Base-by-base conservation (phyloP, 1,140 invertebrate genomes). In the Calephelis virginiensis region DNA sequence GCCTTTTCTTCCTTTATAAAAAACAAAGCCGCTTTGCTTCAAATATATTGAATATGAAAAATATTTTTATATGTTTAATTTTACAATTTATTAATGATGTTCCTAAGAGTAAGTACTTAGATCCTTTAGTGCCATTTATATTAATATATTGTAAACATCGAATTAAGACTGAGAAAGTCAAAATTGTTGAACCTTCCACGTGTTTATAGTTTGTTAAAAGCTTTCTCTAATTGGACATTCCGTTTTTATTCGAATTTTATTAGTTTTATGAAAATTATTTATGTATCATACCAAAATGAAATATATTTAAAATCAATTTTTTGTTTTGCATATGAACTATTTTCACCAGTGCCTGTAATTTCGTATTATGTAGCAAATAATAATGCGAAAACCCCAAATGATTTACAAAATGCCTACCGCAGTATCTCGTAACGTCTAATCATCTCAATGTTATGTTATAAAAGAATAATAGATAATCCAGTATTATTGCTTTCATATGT, bases 41-140 rank as follows among this genome's bases (percentile, higher is more conserved):
- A 68, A 67, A 48, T 38, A 68, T 70, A 63, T 72, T 77, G 75
- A 74, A 72, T 67, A 77, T 71, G 77, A 75, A 75, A 74, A 72
- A 79, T 85, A 85, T 86, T 85, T 86, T 85, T 82, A 72, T 83
- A 85, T 71, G 64, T 77, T 83, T 85, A 78, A 78, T 86, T 78
- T 78, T 76, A 78, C 64, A 78, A 77, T 79, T 76, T 78, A 71
- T 77, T 81, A 75, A 77, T 76, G 77, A 81, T 79, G 83, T 89
- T 89, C 85, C 85, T 89, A 87, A 80, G 63, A 73, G 59, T 80
- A 81, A 78, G 78, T 89, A 88, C 78, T 86, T 85, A 86, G 77
- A 75, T 76, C 64, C 74, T 70, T 69, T 82, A 83, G 85, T 88
- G 86, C 85, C 84, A 88, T 89, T 78, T 80, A 68, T 83, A 80